Conservation (phyloP, 1,140 invertebrate species). For the Epicauta chinensis region DNA sequence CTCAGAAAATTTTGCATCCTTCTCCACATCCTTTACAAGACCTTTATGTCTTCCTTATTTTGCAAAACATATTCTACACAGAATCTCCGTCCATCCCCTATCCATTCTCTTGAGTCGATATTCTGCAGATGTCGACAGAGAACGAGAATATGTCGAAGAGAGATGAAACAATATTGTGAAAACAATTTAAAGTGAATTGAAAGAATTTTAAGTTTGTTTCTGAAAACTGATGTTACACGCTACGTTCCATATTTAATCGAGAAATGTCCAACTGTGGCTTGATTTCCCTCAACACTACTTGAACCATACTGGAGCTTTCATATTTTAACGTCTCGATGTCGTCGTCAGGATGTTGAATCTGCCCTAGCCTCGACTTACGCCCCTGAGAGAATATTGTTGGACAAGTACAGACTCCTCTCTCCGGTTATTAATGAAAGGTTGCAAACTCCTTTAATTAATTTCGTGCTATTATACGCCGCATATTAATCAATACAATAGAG, state of each 20-base stretch:
- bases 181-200: too few relatives aligned
- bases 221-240: too few relatives aligned
- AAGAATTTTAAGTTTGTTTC: too few relatives aligned
- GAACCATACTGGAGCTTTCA: too few relatives aligned
- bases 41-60: slow-evolving; percentile 3
- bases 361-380: too few relatives aligned
- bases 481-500: slow-evolving; percentile 40
- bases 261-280: too few relatives aligned
- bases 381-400: slow-evolving; percentile 17
- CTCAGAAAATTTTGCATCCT: slow-evolving; percentile 20
- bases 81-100: slow-evolving; percentile 10
- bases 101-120: slow-evolving; percentile 40
- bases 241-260: too few relatives aligned
- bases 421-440: slow-evolving; percentile 43
- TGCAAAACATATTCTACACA: slow-evolving; percentile 10
- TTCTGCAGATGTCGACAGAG: slow-evolving; percentile 28
- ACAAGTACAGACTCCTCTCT: slow-evolving; percentile 36
- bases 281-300: too few relatives aligned
- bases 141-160: too few relatives aligned
- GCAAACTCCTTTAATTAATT: slow-evolving; percentile 44
- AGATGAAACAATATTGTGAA: too few relatives aligned
- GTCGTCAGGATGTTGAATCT: too few relatives aligned
- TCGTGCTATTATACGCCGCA: slow-evolving; percentile 41
- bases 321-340: too few relatives aligned
- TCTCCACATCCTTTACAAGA: slow-evolving; percentile 20